Percentiles rank a stretch among this genome's conserved stretches.
These are phyloP conservation scores for Sericinus montela DNA, from an alignment of 2,888 invertebrate species.

Conservation along the genomic window DNA sequence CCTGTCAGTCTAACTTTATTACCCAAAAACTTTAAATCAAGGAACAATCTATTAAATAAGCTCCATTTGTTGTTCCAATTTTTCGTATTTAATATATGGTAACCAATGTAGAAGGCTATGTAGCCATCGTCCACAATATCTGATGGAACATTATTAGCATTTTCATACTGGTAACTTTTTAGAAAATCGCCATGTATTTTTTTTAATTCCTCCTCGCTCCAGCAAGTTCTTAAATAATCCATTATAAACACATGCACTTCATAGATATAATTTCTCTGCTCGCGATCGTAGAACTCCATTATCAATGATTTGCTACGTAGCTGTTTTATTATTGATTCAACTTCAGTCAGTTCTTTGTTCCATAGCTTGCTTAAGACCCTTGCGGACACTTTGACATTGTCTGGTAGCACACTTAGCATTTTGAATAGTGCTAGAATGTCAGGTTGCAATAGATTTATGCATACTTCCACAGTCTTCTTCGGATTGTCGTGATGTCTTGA, in stretches of 20 bases:
- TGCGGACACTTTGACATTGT: slow-evolving; percentile 83
- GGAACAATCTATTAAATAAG: slow-evolving; percentile 80
- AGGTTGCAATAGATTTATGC: slow-evolving; percentile 77
- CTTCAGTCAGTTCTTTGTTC: slow-evolving; percentile 59
- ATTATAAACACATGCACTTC: slow-evolving; percentile 85
- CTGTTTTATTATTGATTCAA: slow-evolving; percentile 81
- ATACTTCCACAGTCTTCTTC: slow-evolving; percentile 78
- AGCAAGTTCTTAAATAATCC: slow-evolving; percentile 77
- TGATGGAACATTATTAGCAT: slow-evolving; percentile 66
- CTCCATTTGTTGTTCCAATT: slow-evolving; percentile 58
- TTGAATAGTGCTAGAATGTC: slow-evolving; percentile 75
- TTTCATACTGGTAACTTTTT: slow-evolving; percentile 74
- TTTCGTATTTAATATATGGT: slow-evolving; percentile 81
- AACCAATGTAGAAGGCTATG: slow-evolving; percentile 84
- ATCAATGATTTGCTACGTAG: slow-evolving; percentile 84
- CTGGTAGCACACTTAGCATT: slow-evolving; percentile 82
- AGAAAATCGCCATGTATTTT: slow-evolving; percentile 80
- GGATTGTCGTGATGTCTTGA: slow-evolving; percentile 52
- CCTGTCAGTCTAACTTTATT: slow-evolving; percentile 84
- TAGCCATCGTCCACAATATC: slow-evolving; percentile 85
- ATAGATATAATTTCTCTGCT: slow-evolving; percentile 81
- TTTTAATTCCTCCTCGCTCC: slow-evolving; percentile 55
- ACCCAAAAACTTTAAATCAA: slow-evolving; percentile 84
- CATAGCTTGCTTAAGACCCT: slow-evolving; percentile 71
- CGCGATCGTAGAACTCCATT: slow-evolving; percentile 80